A percentile compares a stretch with the other conserved stretches of the same genome.
These are phyloP conservation scores for Sander lucioperca DNA, from an alignment of 2,113 vertebrate genomes.

Conservation along the genomic window DNA sequence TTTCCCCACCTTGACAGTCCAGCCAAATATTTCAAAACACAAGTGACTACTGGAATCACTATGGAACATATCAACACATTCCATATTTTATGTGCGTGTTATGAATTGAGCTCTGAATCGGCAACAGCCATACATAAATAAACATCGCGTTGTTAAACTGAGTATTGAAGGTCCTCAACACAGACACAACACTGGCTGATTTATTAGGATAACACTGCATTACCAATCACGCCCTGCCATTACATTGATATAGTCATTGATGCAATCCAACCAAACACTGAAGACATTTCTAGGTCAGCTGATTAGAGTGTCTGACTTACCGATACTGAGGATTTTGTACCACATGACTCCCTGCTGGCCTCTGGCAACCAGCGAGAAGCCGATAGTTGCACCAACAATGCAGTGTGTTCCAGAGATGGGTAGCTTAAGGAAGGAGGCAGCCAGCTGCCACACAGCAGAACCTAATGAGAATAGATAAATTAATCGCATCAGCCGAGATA, in stretches of 20 bases:
- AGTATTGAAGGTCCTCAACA: background rate
- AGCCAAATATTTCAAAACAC: background rate
- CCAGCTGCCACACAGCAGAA: constrained; percentile 97
- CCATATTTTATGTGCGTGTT: background rate
- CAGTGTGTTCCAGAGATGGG: constrained; percentile 99
- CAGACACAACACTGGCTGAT: background rate
- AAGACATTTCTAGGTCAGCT: constrained; percentile 4
- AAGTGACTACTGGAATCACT: background rate
- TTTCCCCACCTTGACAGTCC: background rate
- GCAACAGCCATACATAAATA: background rate
- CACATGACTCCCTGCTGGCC: constrained; percentile 92
- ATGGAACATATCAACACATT: background rate
- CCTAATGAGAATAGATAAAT: constrained; percentile 79
- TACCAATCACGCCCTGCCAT: background rate
- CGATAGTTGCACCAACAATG: constrained; percentile 98
- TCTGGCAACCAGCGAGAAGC: constrained; percentile 92
- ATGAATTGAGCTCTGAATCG: background rate
- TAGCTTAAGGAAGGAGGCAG: constrained; percentile 95
- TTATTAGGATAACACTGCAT: background rate
- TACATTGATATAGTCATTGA: background rate
- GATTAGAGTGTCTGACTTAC: constrained; percentile 80
- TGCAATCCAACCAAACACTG: constrained; percentile 1
- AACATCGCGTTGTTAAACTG: background rate
- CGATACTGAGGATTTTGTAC: constrained; percentile 92
- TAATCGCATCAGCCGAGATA: background rate